Evolutionary conservation across 2,113 vertebrate genomes (phyloP), one percentile per base, ranked within the genome.

Genomic region (Dasypus novemcinctus): DNA sequence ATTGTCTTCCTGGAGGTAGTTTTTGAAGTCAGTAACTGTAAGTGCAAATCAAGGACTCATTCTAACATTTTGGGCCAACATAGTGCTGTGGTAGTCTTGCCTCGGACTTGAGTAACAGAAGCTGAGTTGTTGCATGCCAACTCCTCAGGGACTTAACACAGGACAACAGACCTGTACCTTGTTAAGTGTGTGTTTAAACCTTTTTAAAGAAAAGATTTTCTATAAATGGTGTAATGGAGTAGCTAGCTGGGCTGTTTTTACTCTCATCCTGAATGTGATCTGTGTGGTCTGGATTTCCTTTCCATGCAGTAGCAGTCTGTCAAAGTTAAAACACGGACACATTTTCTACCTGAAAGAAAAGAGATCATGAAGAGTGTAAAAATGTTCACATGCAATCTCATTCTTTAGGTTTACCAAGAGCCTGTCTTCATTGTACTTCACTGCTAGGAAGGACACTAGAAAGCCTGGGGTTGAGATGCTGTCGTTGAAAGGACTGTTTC

Each of bases 401-500:
- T 46, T 80, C 66, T 96, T 87, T 14, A 94, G 49, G 87, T 14
- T 93, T 88, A 91, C 17, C 21, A 21, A 88, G 41, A 84, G 18
- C 76, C 43, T 82, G 8, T 87, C 52, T 94, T 15, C 13, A 20
- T 57, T 52, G 18, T 80, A 31, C 43, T 95, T 90, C 31, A 31
- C 88, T 74, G 36, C 46, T 93, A 85, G 87, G 76, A 90, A 96
- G 61, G 83, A 59, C 46, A 88, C 89, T 79, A 69, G 92, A 79
- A 93, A 89, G 33, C n/a, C 52, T 80, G 84, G 82, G 33, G 46
- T 85, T 61, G 18, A 75, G 69, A 52, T 75, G 23, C 25, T 83
- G 38, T 46, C 79, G 54, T 74, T 95, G 66, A 95, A 95, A 96
- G 63, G 31, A 76, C 79, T 90, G 29, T 87, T 96, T 93, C 15